These are phyloP conservation scores for Chlorodrepanis virens DNA, from an alignment of 2,113 vertebrate genomes.

Conservation along the genomic window DNA sequence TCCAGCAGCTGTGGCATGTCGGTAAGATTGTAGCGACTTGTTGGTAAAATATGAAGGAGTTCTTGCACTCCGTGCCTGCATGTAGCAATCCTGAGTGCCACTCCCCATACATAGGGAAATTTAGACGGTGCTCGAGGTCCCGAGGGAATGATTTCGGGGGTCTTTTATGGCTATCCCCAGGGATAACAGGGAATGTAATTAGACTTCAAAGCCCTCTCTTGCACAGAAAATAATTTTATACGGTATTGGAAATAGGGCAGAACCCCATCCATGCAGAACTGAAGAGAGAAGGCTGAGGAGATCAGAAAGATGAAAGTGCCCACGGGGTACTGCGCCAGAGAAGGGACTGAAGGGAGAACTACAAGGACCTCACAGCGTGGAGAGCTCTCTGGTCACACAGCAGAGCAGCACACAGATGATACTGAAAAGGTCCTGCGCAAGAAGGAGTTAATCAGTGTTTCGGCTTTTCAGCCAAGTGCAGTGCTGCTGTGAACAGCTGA, in stretches of 20 bases:
- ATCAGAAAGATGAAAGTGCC: not conserved
- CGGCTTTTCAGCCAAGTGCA: not conserved
- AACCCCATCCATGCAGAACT: not conserved
- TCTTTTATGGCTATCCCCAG: not conserved
- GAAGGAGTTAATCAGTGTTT: not conserved
- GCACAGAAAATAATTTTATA: not conserved
- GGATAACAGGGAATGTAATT: not conserved
- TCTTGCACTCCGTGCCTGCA: not conserved
- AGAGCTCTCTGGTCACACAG: not conserved
- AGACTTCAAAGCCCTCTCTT: not conserved
- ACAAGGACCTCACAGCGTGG: not conserved
- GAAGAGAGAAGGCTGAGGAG: not conserved
- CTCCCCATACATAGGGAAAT: not conserved
- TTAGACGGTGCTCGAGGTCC: not conserved
- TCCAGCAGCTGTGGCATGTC: not conserved
- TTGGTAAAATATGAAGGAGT: not conserved
- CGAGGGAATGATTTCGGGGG: not conserved
- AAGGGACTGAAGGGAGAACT: not conserved
- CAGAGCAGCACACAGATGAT: rapidly evolving
- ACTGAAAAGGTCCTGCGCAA: not conserved
- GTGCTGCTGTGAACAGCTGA: not conserved
- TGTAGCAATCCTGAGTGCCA: not conserved
- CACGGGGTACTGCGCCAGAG: not conserved
- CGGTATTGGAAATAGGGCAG: not conserved
- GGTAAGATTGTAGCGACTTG: conserved; percentile 17